phyloP scores from a whole-genome alignment of 2,797 vertebrate genomes.

The Nannoperca obscura region DNA sequence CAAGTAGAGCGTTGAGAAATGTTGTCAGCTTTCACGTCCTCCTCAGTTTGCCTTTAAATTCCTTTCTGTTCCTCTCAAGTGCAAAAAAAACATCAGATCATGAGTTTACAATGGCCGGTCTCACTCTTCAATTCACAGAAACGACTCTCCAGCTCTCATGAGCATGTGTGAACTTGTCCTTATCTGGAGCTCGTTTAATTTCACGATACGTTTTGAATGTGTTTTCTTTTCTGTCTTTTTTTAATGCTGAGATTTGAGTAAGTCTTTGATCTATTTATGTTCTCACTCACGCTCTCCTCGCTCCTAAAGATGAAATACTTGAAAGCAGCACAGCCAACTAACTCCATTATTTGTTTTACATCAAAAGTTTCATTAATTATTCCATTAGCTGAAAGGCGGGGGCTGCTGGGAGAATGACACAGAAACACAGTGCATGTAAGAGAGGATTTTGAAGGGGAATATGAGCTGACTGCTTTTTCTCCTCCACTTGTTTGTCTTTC shows the following conservation, averaged over 20 bases:
- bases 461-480: slow-evolving; percentile 9
- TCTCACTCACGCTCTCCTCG: slow-evolving; percentile 63
- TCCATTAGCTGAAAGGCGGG: slow-evolving; percentile 71
- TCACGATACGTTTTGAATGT: slow-evolving; percentile 67
- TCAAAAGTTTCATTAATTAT: slow-evolving; percentile 83
- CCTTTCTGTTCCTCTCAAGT: slow-evolving; percentile 61
- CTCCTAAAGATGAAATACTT: slow-evolving; percentile 73
- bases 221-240: slow-evolving; percentile 52
- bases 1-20: not conserved
- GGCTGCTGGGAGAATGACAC: slow-evolving; percentile 43
- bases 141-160: slow-evolving; percentile 45
- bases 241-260: slow-evolving; percentile 66
- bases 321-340: slow-evolving; percentile 66
- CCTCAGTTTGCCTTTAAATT: slow-evolving; percentile 39
- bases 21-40: slow-evolving; percentile 36
- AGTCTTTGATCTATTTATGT: slow-evolving; percentile 80
- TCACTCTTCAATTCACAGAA: slow-evolving; percentile 55
- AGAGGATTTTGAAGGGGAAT: slow-evolving; percentile 39
- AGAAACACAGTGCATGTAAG: slow-evolving; percentile 33
- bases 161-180: slow-evolving; percentile 58
- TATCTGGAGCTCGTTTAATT: slow-evolving; percentile 74
- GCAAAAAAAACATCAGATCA: slow-evolving; percentile 69
- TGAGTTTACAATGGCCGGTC: slow-evolving; percentile 43
- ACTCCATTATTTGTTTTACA: slow-evolving; percentile 80
- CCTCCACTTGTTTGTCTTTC: slow-evolving; percentile 2